phyloP scores from a whole-genome alignment of 2,797 vertebrate species.

The Phrynocephalus vlangalii region DNA sequence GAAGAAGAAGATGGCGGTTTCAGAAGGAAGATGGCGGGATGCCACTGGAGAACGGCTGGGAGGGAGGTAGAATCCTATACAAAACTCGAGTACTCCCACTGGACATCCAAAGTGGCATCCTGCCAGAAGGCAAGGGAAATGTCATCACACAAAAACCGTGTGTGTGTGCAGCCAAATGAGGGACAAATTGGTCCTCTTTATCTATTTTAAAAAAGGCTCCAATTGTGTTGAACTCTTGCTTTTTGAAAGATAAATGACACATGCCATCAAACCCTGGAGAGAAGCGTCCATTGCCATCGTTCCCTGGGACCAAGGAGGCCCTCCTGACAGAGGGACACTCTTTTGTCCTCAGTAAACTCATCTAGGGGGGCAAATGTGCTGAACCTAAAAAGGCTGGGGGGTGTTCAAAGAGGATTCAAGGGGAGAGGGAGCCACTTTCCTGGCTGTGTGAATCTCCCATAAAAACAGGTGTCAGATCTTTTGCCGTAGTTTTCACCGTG shows the following conservation, averaged over 20 bases:
- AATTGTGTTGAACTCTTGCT: constrained; percentile 19
- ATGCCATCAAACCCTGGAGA: constrained; percentile 39
- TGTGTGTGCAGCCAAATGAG: background rate
- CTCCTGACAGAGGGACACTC: constrained; percentile 56
- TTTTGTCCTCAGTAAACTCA: constrained; percentile 57
- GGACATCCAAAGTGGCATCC: background rate
- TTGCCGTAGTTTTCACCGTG: background rate
- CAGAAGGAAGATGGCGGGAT: background rate
- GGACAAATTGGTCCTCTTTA: too few relatives aligned
- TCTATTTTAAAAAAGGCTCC: background rate
- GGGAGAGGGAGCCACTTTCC: constrained; percentile 47
- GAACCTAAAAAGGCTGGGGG: constrained; percentile 24
- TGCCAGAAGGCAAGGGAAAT: background rate
- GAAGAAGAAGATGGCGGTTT: background rate
- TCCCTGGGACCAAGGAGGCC: constrained; percentile 58
- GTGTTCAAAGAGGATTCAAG: constrained; percentile 46
- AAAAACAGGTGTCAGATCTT: background rate
- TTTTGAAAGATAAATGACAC: constrained; percentile 46
- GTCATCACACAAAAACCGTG: background rate
- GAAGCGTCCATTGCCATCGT: constrained; percentile 47
- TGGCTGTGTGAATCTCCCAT: background rate
- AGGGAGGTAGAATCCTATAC: background rate
- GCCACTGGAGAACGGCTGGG: background rate
- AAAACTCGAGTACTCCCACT: too few relatives aligned
- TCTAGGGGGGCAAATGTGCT: constrained; percentile 52